Base-by-base conservation (phyloP, 2,113 vertebrate genomes). In the Channa argus region DNA sequence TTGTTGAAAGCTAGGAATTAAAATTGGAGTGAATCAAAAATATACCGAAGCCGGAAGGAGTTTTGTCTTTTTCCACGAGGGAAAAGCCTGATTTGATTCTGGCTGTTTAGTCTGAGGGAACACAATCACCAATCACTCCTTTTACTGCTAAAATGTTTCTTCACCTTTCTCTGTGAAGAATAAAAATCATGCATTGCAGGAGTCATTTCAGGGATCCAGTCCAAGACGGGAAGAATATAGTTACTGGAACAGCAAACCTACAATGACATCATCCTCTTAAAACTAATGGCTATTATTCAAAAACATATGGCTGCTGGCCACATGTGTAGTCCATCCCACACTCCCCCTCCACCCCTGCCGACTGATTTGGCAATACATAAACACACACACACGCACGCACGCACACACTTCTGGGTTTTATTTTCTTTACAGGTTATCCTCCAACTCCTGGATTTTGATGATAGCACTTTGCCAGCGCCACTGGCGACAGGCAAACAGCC, bases 191-290 rank as follows among this genome's bases (percentile, higher is more conserved):
- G 75, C 63, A 56, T 60, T 53, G 81, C 77, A 86, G 63, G 80
- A 80, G 79, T 84, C 75, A 68, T 75, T 59, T 72, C 61, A 68
- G 74, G 86, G 86, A 85, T 82, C 70, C 0, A 36, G 71, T 89
- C 89, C 91, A 90, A 62, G 58, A 80, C 64, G 77, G 58, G 49
- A 83, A 70, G 82, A 90, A 86, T 88, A 90, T 84, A 84, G 85
- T 92, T 93, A 91, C 88, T 91, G 90, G 88, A 92, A 93, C 73
- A 84, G 76, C 79, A 86, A 82, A 76, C 77, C 60, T 82, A 56
- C 63, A 46, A 55, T 89, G 88, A 90, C 87, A 91, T 91, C 90
- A 91, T 64, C 82, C 89, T 88, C 64, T 91, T 90, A 92, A 92
- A 91, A 91, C 81, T 78, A 91, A 91, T 84, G 88, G 89, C 89